These are phyloP conservation scores for Vulpes lagopus DNA, from an alignment of 2,113 vertebrate species.

Conservation along the genomic window DNA sequence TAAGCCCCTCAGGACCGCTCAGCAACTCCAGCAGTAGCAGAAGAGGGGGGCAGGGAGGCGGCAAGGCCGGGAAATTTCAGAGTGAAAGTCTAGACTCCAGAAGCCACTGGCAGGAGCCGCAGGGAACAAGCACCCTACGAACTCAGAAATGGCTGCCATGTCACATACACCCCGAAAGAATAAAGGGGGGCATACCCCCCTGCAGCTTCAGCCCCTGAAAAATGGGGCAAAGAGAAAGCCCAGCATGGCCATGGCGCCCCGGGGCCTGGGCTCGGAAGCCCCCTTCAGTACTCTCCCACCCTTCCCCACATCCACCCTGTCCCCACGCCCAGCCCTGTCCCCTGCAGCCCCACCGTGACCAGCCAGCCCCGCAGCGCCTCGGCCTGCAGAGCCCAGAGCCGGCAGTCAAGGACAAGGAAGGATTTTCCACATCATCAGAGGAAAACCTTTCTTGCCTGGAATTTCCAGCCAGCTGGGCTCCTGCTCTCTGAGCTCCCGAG, in stretches of 20 bases:
- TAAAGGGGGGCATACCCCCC: not conserved
- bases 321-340: not conserved
- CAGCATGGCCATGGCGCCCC: not conserved
- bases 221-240: not conserved
- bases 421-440: not conserved
- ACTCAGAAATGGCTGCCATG: not conserved
- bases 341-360: not conserved
- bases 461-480: not conserved
- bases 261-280: not conserved
- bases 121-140: not conserved
- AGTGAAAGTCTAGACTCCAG: too few relatives aligned
- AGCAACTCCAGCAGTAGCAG: rapidly evolving
- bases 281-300: not conserved
- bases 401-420: not conserved
- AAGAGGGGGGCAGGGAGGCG: rapidly evolving
- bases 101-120: not conserved
- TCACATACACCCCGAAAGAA: not conserved
- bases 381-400: not conserved
- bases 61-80: rapidly evolving
- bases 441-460: not conserved
- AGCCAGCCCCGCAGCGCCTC: not conserved
- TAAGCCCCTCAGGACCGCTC: rapidly evolving
- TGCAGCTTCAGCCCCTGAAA: not conserved
- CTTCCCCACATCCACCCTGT: not conserved
- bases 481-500: not conserved